phyloP scores from a whole-genome alignment of 2,113 vertebrate genomes.

The Sebastes schlegelii region DNA sequence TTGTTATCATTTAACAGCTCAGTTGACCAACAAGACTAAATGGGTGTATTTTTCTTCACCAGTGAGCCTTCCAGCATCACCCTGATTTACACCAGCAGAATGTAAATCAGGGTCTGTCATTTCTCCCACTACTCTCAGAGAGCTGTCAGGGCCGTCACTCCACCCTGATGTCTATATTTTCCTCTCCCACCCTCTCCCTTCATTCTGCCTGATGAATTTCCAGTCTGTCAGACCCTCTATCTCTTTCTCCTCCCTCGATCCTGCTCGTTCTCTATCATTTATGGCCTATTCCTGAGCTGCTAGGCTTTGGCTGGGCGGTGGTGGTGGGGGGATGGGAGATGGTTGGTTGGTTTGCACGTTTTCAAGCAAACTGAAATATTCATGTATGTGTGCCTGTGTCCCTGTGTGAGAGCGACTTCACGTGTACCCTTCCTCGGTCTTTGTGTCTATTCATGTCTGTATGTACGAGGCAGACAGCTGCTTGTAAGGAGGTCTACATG shows the following conservation, averaged over 20 bases:
- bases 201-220: constrained; percentile 49
- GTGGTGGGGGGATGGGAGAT: constrained; percentile 41
- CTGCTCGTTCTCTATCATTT: constrained; percentile 61
- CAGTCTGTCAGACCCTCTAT: constrained; percentile 42
- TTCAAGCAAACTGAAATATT: constrained; percentile 83
- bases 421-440: constrained; percentile 47
- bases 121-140: constrained; percentile 1
- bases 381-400: constrained; percentile 76
- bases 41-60: background rate
- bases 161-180: constrained; percentile 64
- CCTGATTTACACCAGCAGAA: background rate
- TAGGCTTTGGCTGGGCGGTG: constrained; percentile 37
- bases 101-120: constrained; percentile 14
- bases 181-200: constrained; percentile 35
- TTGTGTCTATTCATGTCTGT: constrained; percentile 32
- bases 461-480: constrained; percentile 15
- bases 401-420: constrained; percentile 72
- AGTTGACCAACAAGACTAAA: constrained; percentile 18
- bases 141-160: constrained; percentile 44
- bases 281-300: constrained; percentile 54
- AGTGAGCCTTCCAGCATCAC: too few species aligned
- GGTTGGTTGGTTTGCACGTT: constrained; percentile 69
- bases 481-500: constrained; percentile 9
- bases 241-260: constrained; percentile 1
- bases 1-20: constrained; percentile 38